Evolutionary conservation across 2,888 invertebrate genomes (phyloP), one percentile per base, ranked within the genome.

Genomic region (Stegophylla sp.): DNA sequence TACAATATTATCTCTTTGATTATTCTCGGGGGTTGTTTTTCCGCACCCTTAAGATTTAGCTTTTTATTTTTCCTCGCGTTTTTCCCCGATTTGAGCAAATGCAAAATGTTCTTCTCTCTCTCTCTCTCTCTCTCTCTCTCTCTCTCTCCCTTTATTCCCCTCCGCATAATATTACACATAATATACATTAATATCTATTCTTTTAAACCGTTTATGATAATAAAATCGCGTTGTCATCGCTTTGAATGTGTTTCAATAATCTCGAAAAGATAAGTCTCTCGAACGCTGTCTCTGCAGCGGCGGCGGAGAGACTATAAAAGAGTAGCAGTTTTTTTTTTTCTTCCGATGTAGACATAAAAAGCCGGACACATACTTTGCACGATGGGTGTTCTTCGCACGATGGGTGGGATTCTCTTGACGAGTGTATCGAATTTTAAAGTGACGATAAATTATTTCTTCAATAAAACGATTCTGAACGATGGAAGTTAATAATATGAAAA

Each of bases 181-280:
- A n/a, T n/a, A n/a, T n/a, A n/a, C n/a, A n/a, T 34, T 34, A 5
- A 34, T 45, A 45, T 45, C 26, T 59, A 28, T 17, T 7, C 34
- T 7, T 28, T 28, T 26, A 26, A 61, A 61, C 28, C 61, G 28
- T 61, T 48, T 23, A 48, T n/a, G n/a, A n/a, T 23, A 45, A 26
- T 48, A 48, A 67, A 67, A 13, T 23, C 26, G 67, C 67, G 67
- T 48, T 48, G 67, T 67, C 67, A 67, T 67, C 67, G 48, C 48
- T 67, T 67, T 67, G 17, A 67, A 56, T 56, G 56, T 56, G 56
- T 56, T 56, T 56, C 56, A 56, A 67, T 67, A 67, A 67, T 67
- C 48, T 48, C 17, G 45, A 67, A 67, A 67, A 67, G 45, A 67
- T 48, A 48, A 48, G 48, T 17, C 67, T 48, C 67, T 63, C 15